phyloP scores from a whole-genome alignment of 2,113 vertebrate species.

The Rhineura floridana region DNA sequence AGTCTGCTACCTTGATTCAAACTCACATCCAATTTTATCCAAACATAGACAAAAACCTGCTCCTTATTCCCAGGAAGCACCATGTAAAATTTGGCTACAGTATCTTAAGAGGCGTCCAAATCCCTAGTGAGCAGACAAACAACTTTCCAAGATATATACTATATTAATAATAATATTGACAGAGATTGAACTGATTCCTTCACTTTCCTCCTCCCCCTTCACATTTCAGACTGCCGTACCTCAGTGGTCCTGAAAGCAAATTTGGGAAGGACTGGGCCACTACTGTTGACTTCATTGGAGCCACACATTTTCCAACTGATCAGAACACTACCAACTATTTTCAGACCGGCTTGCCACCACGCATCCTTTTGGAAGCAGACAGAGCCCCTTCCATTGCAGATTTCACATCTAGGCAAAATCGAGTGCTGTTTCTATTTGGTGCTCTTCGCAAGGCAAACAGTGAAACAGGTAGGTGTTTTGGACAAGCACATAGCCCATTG shows the following conservation, averaged over 20 bases:
- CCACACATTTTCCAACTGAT: conserved; percentile 58
- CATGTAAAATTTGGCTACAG: too few relatives aligned
- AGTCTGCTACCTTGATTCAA: too few relatives aligned
- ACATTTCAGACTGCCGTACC: conserved; percentile 67
- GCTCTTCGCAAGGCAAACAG: conserved; percentile 36
- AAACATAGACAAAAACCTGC: too few relatives aligned
- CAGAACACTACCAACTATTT: conserved; percentile 32
- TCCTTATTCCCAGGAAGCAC: too few relatives aligned
- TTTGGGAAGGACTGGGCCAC: conserved; percentile 68
- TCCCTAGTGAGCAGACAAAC: too few relatives aligned
- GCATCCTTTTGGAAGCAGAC: conserved; percentile 62
- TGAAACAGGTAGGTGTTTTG: conserved; percentile 63
- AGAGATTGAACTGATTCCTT: neutral
- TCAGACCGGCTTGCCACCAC: conserved; percentile 70
- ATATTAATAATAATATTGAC: too few relatives aligned
- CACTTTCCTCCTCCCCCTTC: neutral
- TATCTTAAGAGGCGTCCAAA: too few relatives aligned
- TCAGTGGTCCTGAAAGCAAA: conserved; percentile 63
- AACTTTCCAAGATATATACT: too few relatives aligned
- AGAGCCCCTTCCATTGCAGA: conserved; percentile 51
- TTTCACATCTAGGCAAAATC: conserved; percentile 71
- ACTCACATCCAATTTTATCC: too few relatives aligned
- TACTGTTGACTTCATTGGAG: conserved; percentile 69
- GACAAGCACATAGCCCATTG: neutral
- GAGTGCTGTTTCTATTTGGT: conserved; percentile 49